These are phyloP conservation scores for Arctia plantaginis DNA, from an alignment of 2,888 invertebrate genomes.

Conservation along the genomic window DNA sequence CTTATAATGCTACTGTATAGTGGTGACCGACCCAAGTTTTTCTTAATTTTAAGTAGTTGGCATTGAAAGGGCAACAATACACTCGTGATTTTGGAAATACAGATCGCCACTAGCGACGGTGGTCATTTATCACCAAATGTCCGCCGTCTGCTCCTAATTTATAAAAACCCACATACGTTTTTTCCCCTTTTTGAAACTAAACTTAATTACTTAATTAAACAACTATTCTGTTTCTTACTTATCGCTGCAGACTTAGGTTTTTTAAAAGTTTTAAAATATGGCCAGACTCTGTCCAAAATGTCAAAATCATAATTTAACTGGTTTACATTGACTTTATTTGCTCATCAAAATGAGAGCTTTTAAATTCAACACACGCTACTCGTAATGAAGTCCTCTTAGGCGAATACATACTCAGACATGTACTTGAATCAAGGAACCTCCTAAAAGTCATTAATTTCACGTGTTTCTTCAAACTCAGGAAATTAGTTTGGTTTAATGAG, in stretches of 20 bases:
- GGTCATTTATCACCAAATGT: no score
- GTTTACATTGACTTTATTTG: not conserved
- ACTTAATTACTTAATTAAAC: not conserved
- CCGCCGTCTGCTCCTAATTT: no score
- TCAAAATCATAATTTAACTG: not conserved
- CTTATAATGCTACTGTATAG: no score
- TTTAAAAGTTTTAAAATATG: not conserved
- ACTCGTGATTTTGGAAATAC: no score
- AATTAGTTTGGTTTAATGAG: not conserved
- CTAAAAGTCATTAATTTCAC: not conserved
- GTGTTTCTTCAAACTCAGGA: not conserved
- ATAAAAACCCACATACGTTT: not conserved
- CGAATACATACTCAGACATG: not conserved
- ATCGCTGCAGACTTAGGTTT: not conserved
- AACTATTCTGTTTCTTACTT: not conserved
- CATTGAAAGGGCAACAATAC: no score
- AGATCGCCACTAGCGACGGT: no score
- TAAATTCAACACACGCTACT: not conserved
- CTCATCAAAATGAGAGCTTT: not conserved
- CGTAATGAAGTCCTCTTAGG: not conserved
- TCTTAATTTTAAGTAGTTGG: no score
- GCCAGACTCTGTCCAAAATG: not conserved
- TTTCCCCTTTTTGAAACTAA: not conserved
- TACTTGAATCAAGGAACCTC: not conserved
- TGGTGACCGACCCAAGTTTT: no score